A percentile compares a stretch with the other conserved stretches of the same genome.
phyloP scores from a whole-genome alignment of 2,113 vertebrate genomes.

The Pelecanus crispus region DNA sequence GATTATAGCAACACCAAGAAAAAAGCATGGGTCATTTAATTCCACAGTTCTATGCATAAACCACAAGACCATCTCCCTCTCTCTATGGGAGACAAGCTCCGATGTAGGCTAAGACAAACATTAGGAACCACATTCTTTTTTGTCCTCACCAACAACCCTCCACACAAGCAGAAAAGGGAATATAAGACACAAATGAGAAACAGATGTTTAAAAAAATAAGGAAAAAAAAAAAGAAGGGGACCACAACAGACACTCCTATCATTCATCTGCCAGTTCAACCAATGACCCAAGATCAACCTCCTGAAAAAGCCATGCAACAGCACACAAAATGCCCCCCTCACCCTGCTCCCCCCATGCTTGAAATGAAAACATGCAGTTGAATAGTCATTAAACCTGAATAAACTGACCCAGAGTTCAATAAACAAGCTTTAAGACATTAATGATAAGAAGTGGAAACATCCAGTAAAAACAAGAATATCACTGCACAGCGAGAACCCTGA shows the following conservation, averaged over 20 bases:
- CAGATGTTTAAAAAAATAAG: neutral
- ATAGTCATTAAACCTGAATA: conserved; percentile 65
- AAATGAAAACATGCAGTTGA: conserved; percentile 29
- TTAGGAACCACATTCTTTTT: neutral
- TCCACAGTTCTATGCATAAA: neutral
- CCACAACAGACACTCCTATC: neutral
- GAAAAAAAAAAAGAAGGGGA: neutral
- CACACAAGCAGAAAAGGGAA: neutral
- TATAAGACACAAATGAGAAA: neutral
- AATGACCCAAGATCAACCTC: conserved; percentile 48
- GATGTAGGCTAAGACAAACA: neutral
- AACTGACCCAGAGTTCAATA: conserved; percentile 65
- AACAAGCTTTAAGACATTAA: conserved; percentile 48
- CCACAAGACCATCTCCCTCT: neutral
- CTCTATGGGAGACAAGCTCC: neutral
- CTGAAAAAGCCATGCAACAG: neutral
- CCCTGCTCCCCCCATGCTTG: neutral
- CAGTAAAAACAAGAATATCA: conserved; percentile 22
- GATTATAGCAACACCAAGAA: neutral
- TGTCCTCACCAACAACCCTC: neutral
- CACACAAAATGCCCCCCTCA: neutral
- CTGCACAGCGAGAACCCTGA: neutral
- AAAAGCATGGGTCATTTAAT: neutral
- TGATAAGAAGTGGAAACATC: conserved; percentile 54
- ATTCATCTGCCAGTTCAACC: neutral